Evolutionary conservation across 2,888 invertebrate genomes (phyloP).

Genomic region (Lysandra coridon): DNA sequence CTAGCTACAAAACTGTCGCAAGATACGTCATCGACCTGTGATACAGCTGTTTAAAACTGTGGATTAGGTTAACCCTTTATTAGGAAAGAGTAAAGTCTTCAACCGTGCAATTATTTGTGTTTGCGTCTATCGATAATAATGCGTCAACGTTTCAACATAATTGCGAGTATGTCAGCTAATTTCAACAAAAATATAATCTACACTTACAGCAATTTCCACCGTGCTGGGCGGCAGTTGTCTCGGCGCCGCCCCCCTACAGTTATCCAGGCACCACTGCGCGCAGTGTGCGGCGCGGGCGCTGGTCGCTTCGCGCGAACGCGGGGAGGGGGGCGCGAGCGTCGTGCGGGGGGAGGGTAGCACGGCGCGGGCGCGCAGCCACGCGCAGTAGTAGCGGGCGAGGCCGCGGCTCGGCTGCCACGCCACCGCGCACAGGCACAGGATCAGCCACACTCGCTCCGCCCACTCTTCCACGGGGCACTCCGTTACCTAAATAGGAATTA

Average conservation of each 20-base stretch:
- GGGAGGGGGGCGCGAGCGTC: slow-evolving; percentile 46
- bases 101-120: background rate
- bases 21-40: too few relatives aligned
- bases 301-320: slow-evolving; percentile 40
- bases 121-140: background rate
- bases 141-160: background rate
- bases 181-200: background rate
- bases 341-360: slow-evolving; percentile 39
- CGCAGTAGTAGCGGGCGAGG: slow-evolving; percentile 88
- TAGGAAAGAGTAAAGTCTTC: too few relatives aligned
- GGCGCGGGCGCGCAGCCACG: slow-evolving; percentile 67
- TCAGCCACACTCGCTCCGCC: slow-evolving; percentile 92
- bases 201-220: slow-evolving; percentile 93
- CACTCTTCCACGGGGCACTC: slow-evolving; percentile 93
- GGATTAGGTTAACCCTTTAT: too few relatives aligned
- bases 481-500: slow-evolving; percentile 75
- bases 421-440: slow-evolving; percentile 93
- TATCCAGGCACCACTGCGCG: slow-evolving; percentile 96
- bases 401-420: slow-evolving; percentile 95
- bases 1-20: too few relatives aligned
- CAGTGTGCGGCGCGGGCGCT: slow-evolving; percentile 83
- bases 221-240: slow-evolving; percentile 93
- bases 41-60: too few relatives aligned
- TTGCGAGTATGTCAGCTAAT: background rate
- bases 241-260: slow-evolving; percentile 93